phyloP scores from a whole-genome alignment of 2,113 vertebrate species.

The Microcebus tavaratra region DNA sequence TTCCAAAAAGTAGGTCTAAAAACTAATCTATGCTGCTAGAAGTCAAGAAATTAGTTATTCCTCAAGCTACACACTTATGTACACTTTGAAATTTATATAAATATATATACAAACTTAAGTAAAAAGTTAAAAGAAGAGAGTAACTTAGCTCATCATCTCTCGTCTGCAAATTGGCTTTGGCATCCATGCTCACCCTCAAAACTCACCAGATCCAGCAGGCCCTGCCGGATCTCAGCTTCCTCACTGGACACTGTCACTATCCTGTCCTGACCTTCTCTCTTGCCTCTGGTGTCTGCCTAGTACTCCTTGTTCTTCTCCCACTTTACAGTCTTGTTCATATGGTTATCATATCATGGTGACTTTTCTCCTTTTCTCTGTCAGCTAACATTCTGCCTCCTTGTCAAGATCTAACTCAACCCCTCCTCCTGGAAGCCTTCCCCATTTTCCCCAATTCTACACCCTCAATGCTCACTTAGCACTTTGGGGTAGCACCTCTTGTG shows the following conservation, averaged over 20 bases:
- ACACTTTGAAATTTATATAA: neutral
- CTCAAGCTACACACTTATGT: neutral
- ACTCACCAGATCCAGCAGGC: no score
- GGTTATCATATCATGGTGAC: neutral
- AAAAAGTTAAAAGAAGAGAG: neutral
- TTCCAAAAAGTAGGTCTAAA: neutral
- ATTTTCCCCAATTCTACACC: rapidly evolving
- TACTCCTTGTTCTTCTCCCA: no score
- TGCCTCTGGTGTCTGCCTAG: neutral
- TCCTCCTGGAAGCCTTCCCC: neutral
- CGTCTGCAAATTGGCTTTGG: neutral
- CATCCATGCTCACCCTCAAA: neutral
- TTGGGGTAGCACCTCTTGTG: neutral
- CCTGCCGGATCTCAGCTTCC: neutral
- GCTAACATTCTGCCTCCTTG: neutral
- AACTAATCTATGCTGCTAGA: neutral
- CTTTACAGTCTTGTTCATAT: neutral
- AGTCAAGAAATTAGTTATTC: neutral
- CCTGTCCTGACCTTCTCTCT: neutral
- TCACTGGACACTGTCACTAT: neutral
- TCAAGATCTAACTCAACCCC: neutral
- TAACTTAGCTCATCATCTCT: neutral
- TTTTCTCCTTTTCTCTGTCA: neutral
- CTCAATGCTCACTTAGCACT: neutral
- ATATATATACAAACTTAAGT: neutral